phyloP scores from a whole-genome alignment of 2,113 vertebrate species.

The Phaethon lepturus region DNA sequence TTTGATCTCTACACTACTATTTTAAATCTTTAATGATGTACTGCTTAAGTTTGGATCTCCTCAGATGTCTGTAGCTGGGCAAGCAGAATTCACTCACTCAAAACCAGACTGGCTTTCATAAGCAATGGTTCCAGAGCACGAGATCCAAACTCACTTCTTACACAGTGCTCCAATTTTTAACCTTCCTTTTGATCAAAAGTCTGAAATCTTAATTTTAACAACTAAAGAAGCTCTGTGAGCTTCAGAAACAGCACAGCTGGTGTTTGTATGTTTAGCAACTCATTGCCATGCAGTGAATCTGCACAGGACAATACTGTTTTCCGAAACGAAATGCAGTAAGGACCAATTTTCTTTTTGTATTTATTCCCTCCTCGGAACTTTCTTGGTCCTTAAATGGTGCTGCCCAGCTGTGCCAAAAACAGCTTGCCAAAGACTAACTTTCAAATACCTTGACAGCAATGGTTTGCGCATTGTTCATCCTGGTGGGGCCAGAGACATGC shows the following conservation, averaged over 20 bases:
- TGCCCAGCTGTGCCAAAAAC: background rate
- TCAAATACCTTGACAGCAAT: conserved; percentile 80
- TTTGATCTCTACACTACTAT: background rate
- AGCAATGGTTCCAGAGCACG: background rate
- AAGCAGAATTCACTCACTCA: background rate
- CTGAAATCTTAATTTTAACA: background rate
- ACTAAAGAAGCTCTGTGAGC: background rate
- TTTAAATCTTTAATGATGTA: background rate
- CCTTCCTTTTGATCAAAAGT: background rate
- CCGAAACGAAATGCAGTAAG: background rate
- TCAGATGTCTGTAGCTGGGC: background rate
- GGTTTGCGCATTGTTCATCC: conserved; percentile 74
- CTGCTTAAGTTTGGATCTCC: background rate
- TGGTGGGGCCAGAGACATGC: conserved; percentile 50
- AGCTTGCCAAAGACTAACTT: background rate
- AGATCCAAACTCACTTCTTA: background rate
- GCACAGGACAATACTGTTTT: background rate
- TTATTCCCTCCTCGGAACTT: background rate
- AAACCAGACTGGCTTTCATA: background rate
- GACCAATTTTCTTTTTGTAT: background rate
- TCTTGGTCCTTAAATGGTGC: background rate
- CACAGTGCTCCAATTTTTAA: background rate
- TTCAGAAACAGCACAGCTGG: background rate
- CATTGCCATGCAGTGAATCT: background rate
- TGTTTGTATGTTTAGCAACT: background rate